phyloP scores from a whole-genome alignment of 2,797 vertebrate genomes.

The Lagodon rhomboides region DNA sequence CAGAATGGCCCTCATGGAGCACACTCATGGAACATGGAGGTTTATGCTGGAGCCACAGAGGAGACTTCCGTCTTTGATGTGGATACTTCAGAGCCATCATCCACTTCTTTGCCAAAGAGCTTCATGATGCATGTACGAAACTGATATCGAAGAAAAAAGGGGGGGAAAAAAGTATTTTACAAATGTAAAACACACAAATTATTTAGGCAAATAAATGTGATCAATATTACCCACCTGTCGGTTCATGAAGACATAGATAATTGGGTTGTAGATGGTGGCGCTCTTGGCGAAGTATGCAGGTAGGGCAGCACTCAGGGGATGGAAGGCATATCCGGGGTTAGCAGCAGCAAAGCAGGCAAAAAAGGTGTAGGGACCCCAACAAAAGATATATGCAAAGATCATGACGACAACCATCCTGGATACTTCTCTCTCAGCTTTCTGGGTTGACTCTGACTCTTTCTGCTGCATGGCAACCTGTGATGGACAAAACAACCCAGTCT shows the following conservation, averaged over 20 bases:
- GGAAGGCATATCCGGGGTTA: constrained; percentile 91
- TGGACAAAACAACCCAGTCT: constrained; percentile 27
- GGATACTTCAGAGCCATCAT: constrained; percentile 90
- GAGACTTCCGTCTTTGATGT: constrained; percentile 91
- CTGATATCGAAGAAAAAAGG: constrained; percentile 71
- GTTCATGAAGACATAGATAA: constrained; percentile 95
- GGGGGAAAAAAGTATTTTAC: neutral
- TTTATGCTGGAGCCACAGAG: constrained; percentile 90
- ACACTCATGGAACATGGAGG: constrained; percentile 4
- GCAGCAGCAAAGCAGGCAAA: constrained; percentile 90
- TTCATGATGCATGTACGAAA: constrained; percentile 92
- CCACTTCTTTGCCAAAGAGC: constrained; percentile 91
- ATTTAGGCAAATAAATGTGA: neutral
- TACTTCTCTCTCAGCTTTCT: constrained; percentile 93
- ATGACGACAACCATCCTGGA: constrained; percentile 93
- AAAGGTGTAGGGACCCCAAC: constrained; percentile 91
- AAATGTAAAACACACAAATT: neutral
- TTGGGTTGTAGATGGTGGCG: constrained; percentile 93
- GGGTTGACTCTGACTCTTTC: constrained; percentile 92
- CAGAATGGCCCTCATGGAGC: neutral
- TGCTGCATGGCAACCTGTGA: constrained; percentile 91
- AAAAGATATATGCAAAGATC: constrained; percentile 86
- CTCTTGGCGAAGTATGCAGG: constrained; percentile 94
- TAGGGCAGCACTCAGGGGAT: constrained; percentile 89
- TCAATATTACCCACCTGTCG: constrained; percentile 83